These are phyloP conservation scores for Drosophila greeni DNA, from an alignment of 2,888 invertebrate genomes.

Conservation along the genomic window DNA sequence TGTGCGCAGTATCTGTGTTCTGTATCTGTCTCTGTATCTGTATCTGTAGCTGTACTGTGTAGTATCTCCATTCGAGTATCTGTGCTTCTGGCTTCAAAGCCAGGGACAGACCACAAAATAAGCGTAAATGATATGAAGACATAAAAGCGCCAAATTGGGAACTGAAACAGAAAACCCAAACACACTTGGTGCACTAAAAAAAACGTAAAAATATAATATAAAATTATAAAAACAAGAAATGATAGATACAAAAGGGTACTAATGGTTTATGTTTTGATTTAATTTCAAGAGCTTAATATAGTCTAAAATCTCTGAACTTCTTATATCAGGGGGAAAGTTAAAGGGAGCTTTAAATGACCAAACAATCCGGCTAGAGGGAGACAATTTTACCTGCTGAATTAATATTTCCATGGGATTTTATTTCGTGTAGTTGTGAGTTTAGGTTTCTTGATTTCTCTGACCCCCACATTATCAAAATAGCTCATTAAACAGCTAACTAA, in stretches of 20 bases:
- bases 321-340: too few relatives aligned
- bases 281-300: too few relatives aligned
- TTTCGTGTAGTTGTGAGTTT: too few relatives aligned
- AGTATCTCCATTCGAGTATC: neutral
- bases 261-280: too few relatives aligned
- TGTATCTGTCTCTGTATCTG: constrained; percentile 1
- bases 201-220: neutral
- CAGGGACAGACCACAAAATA: constrained; percentile 38
- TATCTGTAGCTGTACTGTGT: neutral
- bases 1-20: constrained; percentile 13
- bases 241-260: neutral
- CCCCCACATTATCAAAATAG: neutral
- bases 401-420: too few relatives aligned
- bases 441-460: too few relatives aligned
- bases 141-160: constrained; percentile 60
- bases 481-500: constrained; percentile 39
- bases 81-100: constrained; percentile 12
- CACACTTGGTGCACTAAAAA: constrained; percentile 4
- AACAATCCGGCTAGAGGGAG: too few relatives aligned
- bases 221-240: neutral
- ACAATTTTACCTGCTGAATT: too few relatives aligned
- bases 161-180: constrained; percentile 20
- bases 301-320: too few relatives aligned
- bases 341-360: too few relatives aligned
- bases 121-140: constrained; percentile 63